Base-by-base conservation (phyloP, 1,140 invertebrate genomes). In the Drosophila seguyi region DNA sequence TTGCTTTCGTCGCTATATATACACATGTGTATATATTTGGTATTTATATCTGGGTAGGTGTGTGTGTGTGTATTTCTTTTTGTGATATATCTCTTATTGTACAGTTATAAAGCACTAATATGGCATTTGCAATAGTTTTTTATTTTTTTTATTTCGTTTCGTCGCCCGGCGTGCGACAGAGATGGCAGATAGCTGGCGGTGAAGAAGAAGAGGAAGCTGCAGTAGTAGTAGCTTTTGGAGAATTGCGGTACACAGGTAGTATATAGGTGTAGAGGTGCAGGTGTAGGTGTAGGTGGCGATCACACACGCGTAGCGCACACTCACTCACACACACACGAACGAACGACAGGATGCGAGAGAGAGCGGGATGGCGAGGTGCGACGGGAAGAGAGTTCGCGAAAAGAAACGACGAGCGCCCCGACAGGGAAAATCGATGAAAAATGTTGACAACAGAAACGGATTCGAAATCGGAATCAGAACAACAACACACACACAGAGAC, bases 81-180 rank as follows among this genome's bases (percentile, higher is more conserved):
- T 60, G 34, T 61, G 56, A 74, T 83, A 88, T 55, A 55, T 55
- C 52, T 79, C 82, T 83, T 87, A 87, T 79, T 79, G 76, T 79
- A 79, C 84, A 88, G 85, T 84, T 88, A 90, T 87, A 87, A 87
- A 88, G 84, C 84, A 88, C 84, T 88, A 88, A 79, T 81, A 88
- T 88, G 85, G 85, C 80, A 79, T 84, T 79, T 75, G 81, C 62
- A 83, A 55, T 77, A 50, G 55, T 38, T 55, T 25, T 10, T 14
- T 22, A n/a, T 1, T 16, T 41, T 18, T 41, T 41, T 53, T 53
- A 14, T 38, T 53, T 53, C 52, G 52, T 38, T 55, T 65, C 31
- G 74, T 74, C 72, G 76, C 82, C 81, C 81, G 81, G 81, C 81
- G 82, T 85, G 81, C 82, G 82, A 84, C 67, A 55, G 38, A 83